Evolutionary conservation across 1,140 invertebrate species (phyloP).

Genomic region (Saxidomus purpurata): DNA sequence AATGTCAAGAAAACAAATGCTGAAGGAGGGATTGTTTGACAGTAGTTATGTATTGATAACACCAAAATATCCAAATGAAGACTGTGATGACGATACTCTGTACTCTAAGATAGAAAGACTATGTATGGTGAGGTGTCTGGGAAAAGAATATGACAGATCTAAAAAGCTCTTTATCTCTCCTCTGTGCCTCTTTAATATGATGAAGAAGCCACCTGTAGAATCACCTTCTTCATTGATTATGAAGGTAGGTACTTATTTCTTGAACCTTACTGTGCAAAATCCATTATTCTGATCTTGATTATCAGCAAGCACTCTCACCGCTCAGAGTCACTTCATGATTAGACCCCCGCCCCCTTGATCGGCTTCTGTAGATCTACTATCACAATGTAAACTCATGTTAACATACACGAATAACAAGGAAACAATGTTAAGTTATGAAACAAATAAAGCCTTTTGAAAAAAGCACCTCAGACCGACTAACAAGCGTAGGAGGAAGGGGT

Average conservation of each 20-base stretch:
- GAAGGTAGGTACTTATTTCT: slow-evolving; percentile 14
- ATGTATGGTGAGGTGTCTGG: slow-evolving; percentile 76
- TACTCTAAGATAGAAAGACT: slow-evolving; percentile 61
- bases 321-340: too few relatives aligned
- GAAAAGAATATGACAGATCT: slow-evolving; percentile 70
- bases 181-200: slow-evolving; percentile 77
- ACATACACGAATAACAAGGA: too few relatives aligned
- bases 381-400: too few relatives aligned
- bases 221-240: slow-evolving; percentile 16
- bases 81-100: slow-evolving; percentile 7
- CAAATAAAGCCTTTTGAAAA: too few relatives aligned
- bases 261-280: too few relatives aligned
- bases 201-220: slow-evolving; percentile 52
- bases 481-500: too few relatives aligned
- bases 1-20: slow-evolving; percentile 76
- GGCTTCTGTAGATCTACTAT: too few relatives aligned
- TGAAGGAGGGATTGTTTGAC: slow-evolving; percentile 75
- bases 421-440: too few relatives aligned
- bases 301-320: too few relatives aligned
- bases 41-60: slow-evolving; percentile 72
- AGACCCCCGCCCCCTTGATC: too few relatives aligned
- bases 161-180: slow-evolving; percentile 75
- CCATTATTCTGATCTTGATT: too few relatives aligned
- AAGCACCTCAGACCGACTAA: too few relatives aligned
- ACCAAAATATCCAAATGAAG: slow-evolving; percentile 51